Evolutionary conservation across 2,888 invertebrate species (phyloP).

Genomic region (Mimumesa dahlbomi): DNA sequence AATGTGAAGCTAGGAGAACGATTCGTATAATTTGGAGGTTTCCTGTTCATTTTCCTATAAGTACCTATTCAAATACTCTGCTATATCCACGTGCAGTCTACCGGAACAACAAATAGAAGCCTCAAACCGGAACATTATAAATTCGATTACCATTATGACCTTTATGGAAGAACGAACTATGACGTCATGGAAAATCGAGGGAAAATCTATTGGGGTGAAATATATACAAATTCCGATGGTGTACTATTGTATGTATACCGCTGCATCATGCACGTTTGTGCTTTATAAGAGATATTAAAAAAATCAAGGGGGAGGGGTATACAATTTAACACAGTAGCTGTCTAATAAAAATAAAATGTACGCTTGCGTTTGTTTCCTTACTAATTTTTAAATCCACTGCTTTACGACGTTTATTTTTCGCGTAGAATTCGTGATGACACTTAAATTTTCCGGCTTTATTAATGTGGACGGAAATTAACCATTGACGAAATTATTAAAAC

Average conservation of each 20-base stretch:
- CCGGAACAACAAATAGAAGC: no score
- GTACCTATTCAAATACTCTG: no score
- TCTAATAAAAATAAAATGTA: no score
- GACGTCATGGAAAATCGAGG: background rate
- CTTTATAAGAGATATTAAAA: conserved; percentile 9
- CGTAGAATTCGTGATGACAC: no score
- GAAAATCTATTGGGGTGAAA: background rate
- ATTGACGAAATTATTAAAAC: no score
- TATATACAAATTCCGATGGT: background rate
- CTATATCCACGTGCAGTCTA: no score
- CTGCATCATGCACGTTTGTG: background rate
- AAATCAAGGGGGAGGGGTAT: conserved; percentile 5
- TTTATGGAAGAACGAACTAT: background rate
- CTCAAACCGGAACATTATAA: no score
- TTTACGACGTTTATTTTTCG: background rate
- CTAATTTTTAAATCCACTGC: background rate
- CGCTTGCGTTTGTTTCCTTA: background rate
- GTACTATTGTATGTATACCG: background rate
- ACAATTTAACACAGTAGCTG: no score
- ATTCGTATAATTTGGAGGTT: background rate
- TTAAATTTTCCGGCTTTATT: no score
- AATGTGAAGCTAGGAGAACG: background rate
- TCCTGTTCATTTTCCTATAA: no score
- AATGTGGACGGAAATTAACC: background rate
- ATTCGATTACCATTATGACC: background rate